Evolutionary conservation across 2,888 invertebrate genomes (phyloP), one percentile per base, ranked within the genome.

Genomic region (Octodonta nipae): DNA sequence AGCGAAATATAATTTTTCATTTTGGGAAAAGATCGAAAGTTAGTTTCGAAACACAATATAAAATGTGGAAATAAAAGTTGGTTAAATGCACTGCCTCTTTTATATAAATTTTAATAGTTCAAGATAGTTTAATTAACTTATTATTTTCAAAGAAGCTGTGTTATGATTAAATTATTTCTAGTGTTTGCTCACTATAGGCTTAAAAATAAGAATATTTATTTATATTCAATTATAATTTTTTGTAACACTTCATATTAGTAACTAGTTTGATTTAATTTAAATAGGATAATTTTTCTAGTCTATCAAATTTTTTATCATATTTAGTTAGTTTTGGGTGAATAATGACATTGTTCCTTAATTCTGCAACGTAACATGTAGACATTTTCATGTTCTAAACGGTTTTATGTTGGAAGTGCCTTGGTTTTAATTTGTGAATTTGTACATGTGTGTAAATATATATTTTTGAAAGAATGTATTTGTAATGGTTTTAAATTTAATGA

Each of bases 371-470:
- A 29, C 29, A 34, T 13, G 11, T 37, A 40, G 38, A 41, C 36
- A 38, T 37, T 33, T 36, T 16, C 35, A 30, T 37, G 39, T 43
- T 41, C 31, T 35, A 39, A 37, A 39, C 39, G 36, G 15, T 35
- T 41, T 33, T 26, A 36, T 33, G 36, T 42, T 32, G 37, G 36
- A 43, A 45, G 46, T 49, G 49, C 49, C 50, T 49, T 43, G 41
- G 30, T 39, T 40, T 44, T 50, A 50, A 41, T 43, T 47, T 49
- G 43, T 43, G 46, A 48, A 44, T 45, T 40, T 52, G 52, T 53
- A 54, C 49, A 54, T 52, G 52, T 54, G 52, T 55, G 55, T 55
- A 55, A 51, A 55, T 55, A 53, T 52, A 54, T 55, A 51, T 55
- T 54, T 54, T 54, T 53, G 48, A 51, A 54, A 51, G 30, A 37